Evolutionary conservation across 2,113 vertebrate genomes (phyloP).

Genomic region (Paramisgurnus dabryanus): DNA sequence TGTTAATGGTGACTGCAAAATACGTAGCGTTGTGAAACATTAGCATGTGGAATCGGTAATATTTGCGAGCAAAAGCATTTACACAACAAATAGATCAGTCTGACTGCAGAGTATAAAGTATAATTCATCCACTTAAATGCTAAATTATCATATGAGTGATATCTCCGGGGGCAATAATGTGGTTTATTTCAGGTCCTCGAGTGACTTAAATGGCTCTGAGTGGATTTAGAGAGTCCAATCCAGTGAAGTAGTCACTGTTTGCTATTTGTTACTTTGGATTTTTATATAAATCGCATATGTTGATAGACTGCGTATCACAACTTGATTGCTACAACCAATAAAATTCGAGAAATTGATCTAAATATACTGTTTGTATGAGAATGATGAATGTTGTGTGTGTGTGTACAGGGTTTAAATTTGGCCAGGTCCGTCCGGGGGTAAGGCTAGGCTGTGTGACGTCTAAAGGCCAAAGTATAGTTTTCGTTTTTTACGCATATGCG

Average conservation of each 20-base stretch:
- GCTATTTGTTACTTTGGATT: neutral
- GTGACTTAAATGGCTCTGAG: neutral
- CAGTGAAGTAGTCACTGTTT: neutral
- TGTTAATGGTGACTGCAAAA: slow-evolving; percentile 49
- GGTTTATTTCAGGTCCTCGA: slow-evolving; percentile 20
- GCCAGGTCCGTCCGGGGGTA: too few relatives aligned
- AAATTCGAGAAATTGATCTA: too few relatives aligned
- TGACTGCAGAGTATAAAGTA: slow-evolving; percentile 25
- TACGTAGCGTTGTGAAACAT: slow-evolving; percentile 33
- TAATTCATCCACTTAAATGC: slow-evolving; percentile 31
- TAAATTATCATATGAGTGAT: slow-evolving; percentile 33
- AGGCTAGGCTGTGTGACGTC: too few relatives aligned
- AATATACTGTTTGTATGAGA: too few relatives aligned
- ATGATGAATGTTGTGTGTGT: too few relatives aligned
- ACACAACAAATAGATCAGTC: slow-evolving; percentile 40
- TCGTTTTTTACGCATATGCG: too few relatives aligned
- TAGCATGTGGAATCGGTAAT: slow-evolving; percentile 41
- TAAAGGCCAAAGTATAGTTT: too few relatives aligned
- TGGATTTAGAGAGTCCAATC: neutral
- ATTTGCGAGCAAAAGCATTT: slow-evolving; percentile 36
- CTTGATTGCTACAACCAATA: too few relatives aligned
- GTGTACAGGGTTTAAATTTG: too few relatives aligned
- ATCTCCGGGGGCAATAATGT: slow-evolving; percentile 7
- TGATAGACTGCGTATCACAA: too few relatives aligned
- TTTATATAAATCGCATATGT: too few relatives aligned